Evolutionary conservation across 2,888 invertebrate genomes (phyloP).

Genomic region (Ochlodes sylvanus): DNA sequence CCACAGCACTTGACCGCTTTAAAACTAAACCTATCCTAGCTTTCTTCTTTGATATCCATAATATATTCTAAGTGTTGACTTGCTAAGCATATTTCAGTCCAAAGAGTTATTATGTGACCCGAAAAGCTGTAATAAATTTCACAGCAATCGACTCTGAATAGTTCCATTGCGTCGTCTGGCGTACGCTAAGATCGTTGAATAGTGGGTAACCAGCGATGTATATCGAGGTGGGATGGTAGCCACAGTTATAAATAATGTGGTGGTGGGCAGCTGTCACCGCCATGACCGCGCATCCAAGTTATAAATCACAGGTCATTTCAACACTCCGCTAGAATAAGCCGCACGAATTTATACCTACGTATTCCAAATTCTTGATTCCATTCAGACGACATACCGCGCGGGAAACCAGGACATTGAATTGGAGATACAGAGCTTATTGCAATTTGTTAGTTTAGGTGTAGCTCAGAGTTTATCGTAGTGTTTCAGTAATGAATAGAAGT

Average conservation of each 20-base stretch:
- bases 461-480: too few species aligned
- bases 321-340: slow-evolving; percentile 42
- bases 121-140: slow-evolving; percentile 38
- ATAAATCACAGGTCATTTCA: slow-evolving; percentile 46
- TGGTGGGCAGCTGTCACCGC: slow-evolving; percentile 36
- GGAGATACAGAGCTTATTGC: not conserved
- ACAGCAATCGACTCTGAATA: slow-evolving; percentile 20
- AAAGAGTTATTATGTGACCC: slow-evolving; percentile 39
- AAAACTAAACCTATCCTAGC: slow-evolving; percentile 29
- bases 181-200: too few species aligned
- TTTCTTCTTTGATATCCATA: slow-evolving; percentile 41
- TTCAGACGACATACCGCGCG: slow-evolving; percentile 5
- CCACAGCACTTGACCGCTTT: slow-evolving; percentile 33
- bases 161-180: slow-evolving; percentile 19
- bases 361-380: slow-evolving; percentile 32
- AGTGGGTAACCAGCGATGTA: slow-evolving; percentile 19
- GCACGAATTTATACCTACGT: slow-evolving; percentile 33
- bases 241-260: slow-evolving; percentile 33
- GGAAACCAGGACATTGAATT: not conserved
- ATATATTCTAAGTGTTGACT: slow-evolving; percentile 43
- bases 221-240: slow-evolving; percentile 20
- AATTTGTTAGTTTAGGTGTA: too few species aligned
- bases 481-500: too few species aligned
- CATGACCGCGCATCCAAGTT: slow-evolving; percentile 38
- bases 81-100: slow-evolving; percentile 42